Conservation (phyloP, 2,888 invertebrate genomes). For the Drosophila infuscata region DNA sequence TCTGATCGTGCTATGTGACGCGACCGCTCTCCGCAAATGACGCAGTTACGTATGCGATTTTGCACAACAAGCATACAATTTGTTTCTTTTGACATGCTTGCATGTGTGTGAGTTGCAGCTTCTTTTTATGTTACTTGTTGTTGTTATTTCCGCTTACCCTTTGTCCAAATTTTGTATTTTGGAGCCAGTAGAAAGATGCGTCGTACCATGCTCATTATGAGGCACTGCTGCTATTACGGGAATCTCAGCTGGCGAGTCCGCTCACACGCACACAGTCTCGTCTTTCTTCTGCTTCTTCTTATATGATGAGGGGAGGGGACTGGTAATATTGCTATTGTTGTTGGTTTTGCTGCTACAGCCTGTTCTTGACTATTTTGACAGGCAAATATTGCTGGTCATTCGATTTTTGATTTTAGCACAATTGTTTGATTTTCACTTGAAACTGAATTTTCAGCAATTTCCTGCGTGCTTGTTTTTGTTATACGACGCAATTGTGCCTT, state of each 20-base stretch:
- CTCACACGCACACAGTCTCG: constrained; percentile 27
- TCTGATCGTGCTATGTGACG: constrained; percentile 45
- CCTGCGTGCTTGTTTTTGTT: constrained; percentile 19
- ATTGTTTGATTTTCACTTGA: constrained; percentile 2
- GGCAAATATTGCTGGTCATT: constrained; percentile 46
- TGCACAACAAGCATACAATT: constrained; percentile 50
- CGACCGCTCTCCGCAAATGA: constrained; percentile 59
- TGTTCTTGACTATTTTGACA: constrained; percentile 48
- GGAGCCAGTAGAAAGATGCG: constrained; percentile 81
- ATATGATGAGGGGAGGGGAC: background rate
- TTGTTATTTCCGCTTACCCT: constrained; percentile 65
- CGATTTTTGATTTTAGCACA: constrained; percentile 37
- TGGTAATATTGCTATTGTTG: constrained; percentile 15
- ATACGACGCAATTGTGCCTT: constrained; percentile 71
- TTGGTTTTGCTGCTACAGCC: constrained; percentile 40
- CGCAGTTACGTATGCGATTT: constrained; percentile 78
- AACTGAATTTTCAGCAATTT: constrained; percentile 12
- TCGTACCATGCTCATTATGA: constrained; percentile 81
- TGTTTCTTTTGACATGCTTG: constrained; percentile 4
- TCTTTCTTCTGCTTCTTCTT: constrained; percentile 28
- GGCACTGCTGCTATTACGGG: constrained; percentile 41
- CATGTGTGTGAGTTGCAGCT: constrained; percentile 26
- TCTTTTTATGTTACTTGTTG: background rate
- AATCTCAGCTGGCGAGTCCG: constrained; percentile 64
- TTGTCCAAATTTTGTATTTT: constrained; percentile 80